Evolutionary conservation across 2,797 vertebrate species (phyloP).

Genomic region (Phaenicophaeus curvirostris): DNA sequence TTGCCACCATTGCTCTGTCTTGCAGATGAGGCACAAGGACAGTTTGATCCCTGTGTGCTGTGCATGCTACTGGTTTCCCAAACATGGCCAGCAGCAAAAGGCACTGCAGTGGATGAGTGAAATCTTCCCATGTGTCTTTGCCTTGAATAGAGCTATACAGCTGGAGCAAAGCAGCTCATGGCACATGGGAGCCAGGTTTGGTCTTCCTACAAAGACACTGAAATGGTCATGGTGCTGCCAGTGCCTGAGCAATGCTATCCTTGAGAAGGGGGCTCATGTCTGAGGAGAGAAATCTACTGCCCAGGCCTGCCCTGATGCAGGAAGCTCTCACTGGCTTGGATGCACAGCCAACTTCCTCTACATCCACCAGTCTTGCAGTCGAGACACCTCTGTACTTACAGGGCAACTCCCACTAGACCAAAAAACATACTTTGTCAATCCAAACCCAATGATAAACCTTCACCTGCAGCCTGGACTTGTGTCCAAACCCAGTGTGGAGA

Average conservation of each 20-base stretch:
- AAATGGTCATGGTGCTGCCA: background rate
- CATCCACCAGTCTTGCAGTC: background rate
- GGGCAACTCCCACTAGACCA: background rate
- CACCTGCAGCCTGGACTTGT: accelerated
- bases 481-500: background rate
- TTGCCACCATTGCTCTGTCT: background rate
- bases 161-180: background rate
- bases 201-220: background rate
- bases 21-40: background rate
- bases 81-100: background rate
- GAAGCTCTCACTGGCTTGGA: background rate
- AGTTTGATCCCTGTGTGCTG: background rate
- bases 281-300: background rate
- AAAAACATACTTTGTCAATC: background rate
- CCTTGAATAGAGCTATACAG: background rate
- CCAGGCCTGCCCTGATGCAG: background rate
- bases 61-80: background rate
- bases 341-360: background rate
- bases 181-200: background rate
- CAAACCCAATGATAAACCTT: background rate
- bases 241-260: background rate
- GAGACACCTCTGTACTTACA: background rate
- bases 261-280: background rate
- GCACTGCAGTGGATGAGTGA: accelerated
- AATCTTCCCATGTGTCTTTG: background rate